phyloP scores from a whole-genome alignment of 1,140 invertebrate genomes.

The Oryzaephilus surinamensis region DNA sequence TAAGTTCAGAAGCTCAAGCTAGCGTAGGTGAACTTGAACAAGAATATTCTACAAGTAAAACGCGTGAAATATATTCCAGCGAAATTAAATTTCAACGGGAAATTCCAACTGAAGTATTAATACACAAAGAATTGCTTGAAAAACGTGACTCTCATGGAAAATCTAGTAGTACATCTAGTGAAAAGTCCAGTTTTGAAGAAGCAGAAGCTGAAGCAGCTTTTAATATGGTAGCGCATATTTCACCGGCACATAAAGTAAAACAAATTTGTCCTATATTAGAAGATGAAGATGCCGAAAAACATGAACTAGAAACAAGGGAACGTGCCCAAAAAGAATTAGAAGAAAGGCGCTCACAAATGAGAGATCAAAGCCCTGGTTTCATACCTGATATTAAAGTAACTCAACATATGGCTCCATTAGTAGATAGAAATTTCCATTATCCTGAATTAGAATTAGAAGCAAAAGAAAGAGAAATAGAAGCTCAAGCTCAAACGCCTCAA shows the following conservation, averaged over 20 bases:
- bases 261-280: constrained; percentile 42
- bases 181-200: constrained; percentile 38
- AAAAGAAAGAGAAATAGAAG: constrained; percentile 21
- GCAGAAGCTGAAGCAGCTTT: constrained; percentile 42
- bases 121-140: constrained; percentile 26
- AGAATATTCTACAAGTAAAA: constrained; percentile 19
- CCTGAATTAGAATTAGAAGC: constrained; percentile 42
- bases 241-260: constrained; percentile 34
- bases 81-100: constrained; percentile 16
- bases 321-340: constrained; percentile 39
- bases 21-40: constrained; percentile 22
- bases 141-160: constrained; percentile 34
- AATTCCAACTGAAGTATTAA: constrained; percentile 10
- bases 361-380: constrained; percentile 39
- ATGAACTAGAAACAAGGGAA: constrained; percentile 39
- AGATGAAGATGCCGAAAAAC: constrained; percentile 43
- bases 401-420: constrained; percentile 45
- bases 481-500: constrained; percentile 25
- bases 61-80: constrained; percentile 14
- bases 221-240: constrained; percentile 37
- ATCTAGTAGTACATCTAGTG: constrained; percentile 32
- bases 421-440: constrained; percentile 39
- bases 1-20: constrained; percentile 21
- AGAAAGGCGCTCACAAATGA: constrained; percentile 32
- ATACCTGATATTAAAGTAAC: constrained; percentile 62